Evolutionary conservation across 2,797 vertebrate genomes (phyloP).

Genomic region (Chiloscyllium punctatum): DNA sequence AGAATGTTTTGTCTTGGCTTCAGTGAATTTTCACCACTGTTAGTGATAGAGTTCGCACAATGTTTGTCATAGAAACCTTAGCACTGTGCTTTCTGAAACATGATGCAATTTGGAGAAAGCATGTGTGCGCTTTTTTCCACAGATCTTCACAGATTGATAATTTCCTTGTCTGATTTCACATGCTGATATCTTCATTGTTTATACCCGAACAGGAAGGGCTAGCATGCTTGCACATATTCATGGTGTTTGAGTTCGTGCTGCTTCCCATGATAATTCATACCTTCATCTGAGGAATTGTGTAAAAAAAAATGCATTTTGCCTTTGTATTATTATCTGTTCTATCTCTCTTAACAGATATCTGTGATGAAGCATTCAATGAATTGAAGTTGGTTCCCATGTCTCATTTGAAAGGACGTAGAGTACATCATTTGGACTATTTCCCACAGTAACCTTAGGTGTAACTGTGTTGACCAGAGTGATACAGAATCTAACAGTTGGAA

Average conservation of each 20-base stretch:
- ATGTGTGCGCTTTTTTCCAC: not conserved
- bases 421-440: not conserved
- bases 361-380: not conserved
- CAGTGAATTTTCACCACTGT: not conserved
- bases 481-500: not conserved
- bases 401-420: not conserved
- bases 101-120: too few relatives aligned
- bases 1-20: too few relatives aligned
- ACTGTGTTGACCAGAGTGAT: not conserved
- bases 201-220: not conserved
- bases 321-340: not conserved
- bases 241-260: not conserved
- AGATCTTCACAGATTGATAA: not conserved
- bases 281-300: not conserved
- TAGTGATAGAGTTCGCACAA: not conserved
- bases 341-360: not conserved
- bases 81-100: not conserved
- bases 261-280: not conserved
- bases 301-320: not conserved
- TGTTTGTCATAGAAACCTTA: not conserved
- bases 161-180: conserved; percentile 3
- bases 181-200: conserved; percentile 21
- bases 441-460: not conserved
- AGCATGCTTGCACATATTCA: not conserved
- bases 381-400: not conserved